Conservation (phyloP, 1,140 invertebrate genomes). For the Pomacea maculata region DNA sequence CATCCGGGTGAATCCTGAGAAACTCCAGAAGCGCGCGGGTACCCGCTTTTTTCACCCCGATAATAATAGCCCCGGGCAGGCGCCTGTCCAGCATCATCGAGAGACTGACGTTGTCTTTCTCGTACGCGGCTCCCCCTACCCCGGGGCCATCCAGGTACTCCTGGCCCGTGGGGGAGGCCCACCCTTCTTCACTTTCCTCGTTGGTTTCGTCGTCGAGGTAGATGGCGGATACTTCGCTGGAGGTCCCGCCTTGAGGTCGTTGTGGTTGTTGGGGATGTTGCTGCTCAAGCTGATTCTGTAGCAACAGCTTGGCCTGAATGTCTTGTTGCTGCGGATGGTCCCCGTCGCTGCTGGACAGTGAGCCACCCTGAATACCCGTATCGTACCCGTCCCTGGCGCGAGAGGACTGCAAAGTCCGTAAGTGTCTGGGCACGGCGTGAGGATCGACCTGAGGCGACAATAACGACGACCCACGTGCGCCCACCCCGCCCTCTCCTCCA, state of each 20-base stretch:
- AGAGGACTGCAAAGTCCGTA: constrained; percentile 11
- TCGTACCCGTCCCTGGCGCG: constrained; percentile 2
- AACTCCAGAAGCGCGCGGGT: constrained; percentile 68
- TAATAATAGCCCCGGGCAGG: constrained; percentile 63
- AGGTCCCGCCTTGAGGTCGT: no score
- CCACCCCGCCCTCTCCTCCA: no score
- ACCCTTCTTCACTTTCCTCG: not conserved
- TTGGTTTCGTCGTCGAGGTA: constrained; percentile 21
- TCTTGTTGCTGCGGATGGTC: no score
- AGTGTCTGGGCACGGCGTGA: not conserved
- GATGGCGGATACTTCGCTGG: not conserved
- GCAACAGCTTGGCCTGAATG: no score
- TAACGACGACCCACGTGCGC: no score
- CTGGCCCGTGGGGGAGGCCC: not conserved
- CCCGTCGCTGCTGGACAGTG: no score
- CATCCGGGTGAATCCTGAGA: constrained; percentile 64
- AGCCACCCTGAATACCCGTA: not conserved
- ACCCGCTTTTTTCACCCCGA: constrained; percentile 68
- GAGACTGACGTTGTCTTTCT: not conserved
- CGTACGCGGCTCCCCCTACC: not conserved
- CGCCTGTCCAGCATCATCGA: constrained; percentile 22
- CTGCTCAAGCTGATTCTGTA: no score
- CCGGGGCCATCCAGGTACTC: constrained; percentile 14
- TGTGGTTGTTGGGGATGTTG: no score
- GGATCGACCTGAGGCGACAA: not conserved